Evolutionary conservation across 2,113 vertebrate species (phyloP).

Genomic region (Siphamia tubifer): DNA sequence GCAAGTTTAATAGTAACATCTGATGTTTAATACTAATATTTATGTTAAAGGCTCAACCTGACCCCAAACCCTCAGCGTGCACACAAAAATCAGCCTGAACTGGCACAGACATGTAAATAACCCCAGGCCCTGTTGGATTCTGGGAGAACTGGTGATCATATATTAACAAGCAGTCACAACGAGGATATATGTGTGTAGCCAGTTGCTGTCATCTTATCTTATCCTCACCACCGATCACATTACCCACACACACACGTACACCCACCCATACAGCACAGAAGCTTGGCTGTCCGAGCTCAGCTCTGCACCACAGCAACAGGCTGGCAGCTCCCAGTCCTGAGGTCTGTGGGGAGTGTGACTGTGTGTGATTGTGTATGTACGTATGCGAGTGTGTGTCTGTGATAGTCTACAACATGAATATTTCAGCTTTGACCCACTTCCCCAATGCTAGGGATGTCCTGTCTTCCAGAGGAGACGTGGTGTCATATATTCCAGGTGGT

Average conservation of each 20-base stretch:
- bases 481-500: slow-evolving; percentile 71
- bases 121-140: slow-evolving; percentile 7
- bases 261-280: background rate
- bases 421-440: slow-evolving; percentile 76
- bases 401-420: slow-evolving; percentile 63
- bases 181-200: slow-evolving; percentile 39
- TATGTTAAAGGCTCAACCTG: background rate
- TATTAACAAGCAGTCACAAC: slow-evolving; percentile 27
- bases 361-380: slow-evolving; percentile 11
- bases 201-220: slow-evolving; percentile 62
- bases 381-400: background rate
- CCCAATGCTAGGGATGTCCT: slow-evolving; percentile 63
- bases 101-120: slow-evolving; percentile 28
- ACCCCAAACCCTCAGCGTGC: background rate
- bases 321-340: slow-evolving; percentile 36
- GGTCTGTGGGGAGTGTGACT: slow-evolving; percentile 19
- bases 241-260: slow-evolving; percentile 9
- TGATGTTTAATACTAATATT: slow-evolving; percentile 21
- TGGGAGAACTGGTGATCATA: background rate
- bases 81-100: background rate
- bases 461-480: slow-evolving; percentile 61
- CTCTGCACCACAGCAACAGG: slow-evolving; percentile 36
- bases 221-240: slow-evolving; percentile 56
- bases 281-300: slow-evolving; percentile 12
- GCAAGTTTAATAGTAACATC: slow-evolving; percentile 4